These are phyloP conservation scores for Plebejus anna DNA, from an alignment of 2,888 invertebrate genomes.

Conservation along the genomic window DNA sequence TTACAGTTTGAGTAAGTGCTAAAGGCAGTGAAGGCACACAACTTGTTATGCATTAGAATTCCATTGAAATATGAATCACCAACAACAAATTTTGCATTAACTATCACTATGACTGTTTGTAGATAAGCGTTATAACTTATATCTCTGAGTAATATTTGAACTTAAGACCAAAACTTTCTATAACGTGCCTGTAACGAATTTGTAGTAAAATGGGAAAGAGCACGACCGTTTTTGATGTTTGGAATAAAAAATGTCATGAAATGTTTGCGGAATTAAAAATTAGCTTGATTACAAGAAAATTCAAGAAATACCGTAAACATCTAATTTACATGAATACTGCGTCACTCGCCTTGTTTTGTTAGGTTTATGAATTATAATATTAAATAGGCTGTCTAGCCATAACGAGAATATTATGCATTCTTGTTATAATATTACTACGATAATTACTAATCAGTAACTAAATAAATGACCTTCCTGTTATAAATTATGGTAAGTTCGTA, in stretches of 20 bases:
- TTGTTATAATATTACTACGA: too few species aligned
- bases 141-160: not conserved
- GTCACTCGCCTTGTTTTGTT: not conserved
- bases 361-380: not conserved
- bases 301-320: slow-evolving; percentile 3
- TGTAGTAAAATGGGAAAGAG: not conserved
- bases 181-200: not conserved
- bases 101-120: slow-evolving; percentile 2
- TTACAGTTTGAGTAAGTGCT: not conserved
- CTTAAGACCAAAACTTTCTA: not conserved
- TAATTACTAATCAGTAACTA: not conserved
- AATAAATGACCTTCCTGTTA: not conserved
- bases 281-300: not conserved
- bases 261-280: not conserved
- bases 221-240: not conserved
- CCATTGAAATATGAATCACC: slow-evolving; percentile 24
- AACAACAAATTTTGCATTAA: slow-evolving; percentile 17
- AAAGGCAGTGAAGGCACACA: not conserved
- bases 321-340: slow-evolving; percentile 1
- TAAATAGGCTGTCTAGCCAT: not conserved
- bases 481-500: too few species aligned
- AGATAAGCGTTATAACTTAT: not conserved
- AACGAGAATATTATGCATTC: not conserved
- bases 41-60: slow-evolving; percentile 19
- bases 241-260: not conserved